Percentiles rank a stretch among this genome's conserved stretches.
phyloP scores from a whole-genome alignment of 2,113 vertebrate species.

The Cottus gobio region DNA sequence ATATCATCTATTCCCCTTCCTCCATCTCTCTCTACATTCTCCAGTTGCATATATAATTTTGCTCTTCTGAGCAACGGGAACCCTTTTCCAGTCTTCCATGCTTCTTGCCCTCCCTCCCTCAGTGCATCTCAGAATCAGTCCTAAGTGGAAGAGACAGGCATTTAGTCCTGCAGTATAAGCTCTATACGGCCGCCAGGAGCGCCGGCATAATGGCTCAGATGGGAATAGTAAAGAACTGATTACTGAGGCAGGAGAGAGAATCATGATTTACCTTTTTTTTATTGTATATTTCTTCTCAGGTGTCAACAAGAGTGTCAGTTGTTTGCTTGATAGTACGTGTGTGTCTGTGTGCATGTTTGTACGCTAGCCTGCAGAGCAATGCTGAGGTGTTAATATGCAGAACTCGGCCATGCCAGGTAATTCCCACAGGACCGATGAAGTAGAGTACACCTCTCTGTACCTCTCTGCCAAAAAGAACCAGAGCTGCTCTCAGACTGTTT shows the following conservation, averaged over 20 bases:
- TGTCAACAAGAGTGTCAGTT: constrained; percentile 10
- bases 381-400: constrained; percentile 21
- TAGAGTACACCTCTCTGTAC: constrained; percentile 22
- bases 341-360: background rate
- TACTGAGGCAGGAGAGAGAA: constrained; percentile 16
- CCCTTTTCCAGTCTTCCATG: background rate
- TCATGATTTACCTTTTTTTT: constrained; percentile 2
- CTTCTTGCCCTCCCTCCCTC: constrained; percentile 13
- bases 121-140: constrained; percentile 21
- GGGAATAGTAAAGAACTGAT: constrained; percentile 30
- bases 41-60: background rate
- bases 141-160: constrained; percentile 64
- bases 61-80: background rate
- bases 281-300: constrained; percentile 4
- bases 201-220: constrained; percentile 33
- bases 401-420: constrained; percentile 10
- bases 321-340: background rate
- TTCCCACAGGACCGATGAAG: constrained; percentile 11
- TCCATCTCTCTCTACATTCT: background rate
- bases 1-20: background rate
- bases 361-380: constrained; percentile 4
- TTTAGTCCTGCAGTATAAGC: constrained; percentile 63
- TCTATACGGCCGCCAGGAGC: constrained; percentile 42
- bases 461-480: constrained; percentile 17
- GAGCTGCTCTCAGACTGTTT: constrained; percentile 15